Evolutionary conservation across 2,888 invertebrate genomes (phyloP), one percentile per base, ranked within the genome.

Genomic region (Coecobrya sp.): DNA sequence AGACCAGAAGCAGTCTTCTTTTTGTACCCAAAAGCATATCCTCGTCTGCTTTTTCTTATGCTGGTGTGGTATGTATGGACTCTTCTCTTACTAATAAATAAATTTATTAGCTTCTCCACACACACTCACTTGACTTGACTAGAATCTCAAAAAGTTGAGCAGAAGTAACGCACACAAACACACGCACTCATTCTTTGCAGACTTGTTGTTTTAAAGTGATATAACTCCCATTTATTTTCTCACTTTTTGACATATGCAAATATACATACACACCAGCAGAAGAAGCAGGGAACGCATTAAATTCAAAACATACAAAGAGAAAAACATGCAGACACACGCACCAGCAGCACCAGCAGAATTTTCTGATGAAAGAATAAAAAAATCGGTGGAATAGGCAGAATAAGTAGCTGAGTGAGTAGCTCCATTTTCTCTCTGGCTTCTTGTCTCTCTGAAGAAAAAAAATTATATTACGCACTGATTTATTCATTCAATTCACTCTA

Each of bases 161-260:
- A 27, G 36, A 10, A 70, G 36, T 70, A 70, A 70, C 70, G 70
- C 70, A 70, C 70, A 70, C 36, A 30, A 16, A 70, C 36, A 70
- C n/a, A 70, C 30, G 27, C 27, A 65, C 22, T 62, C 55, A 62
- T 62, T 25, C 19, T 62, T 22, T 5, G 25, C 65, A 19, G 1
- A 22, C 59, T 59, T 59, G 59, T 65, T 65, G 65, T 65, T 65
- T 65, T 65, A 25, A 65, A 65, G 65, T 65, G 65, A 65, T 65
- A 65, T 65, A 65, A 27, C 65, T 65, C n/a, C 36, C 70, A 70
- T 70, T 70, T 70, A 70, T 70, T 70, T 70, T 70, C 70, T 70
- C 70, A 70, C 70, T 70, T 70, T 19, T 70, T 70, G 70, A 70
- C 70, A n/a, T 70, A 70, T 70, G 70, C 70, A 70, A 70, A 70